Evolutionary conservation across 2,113 vertebrate species (phyloP).

Genomic region (Megalops atlanticus): DNA sequence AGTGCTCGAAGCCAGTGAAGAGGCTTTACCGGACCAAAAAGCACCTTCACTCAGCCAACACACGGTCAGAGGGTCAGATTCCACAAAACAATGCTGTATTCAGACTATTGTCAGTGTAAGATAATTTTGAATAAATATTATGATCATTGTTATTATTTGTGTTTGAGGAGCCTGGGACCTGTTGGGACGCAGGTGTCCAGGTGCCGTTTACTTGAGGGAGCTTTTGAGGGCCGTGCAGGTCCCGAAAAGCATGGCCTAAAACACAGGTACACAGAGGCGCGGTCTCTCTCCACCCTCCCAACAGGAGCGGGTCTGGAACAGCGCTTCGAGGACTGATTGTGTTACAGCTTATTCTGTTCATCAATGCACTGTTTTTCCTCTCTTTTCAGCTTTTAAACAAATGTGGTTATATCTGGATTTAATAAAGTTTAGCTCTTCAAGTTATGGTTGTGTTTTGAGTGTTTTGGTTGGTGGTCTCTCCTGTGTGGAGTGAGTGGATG

Average conservation of each 20-base stretch:
- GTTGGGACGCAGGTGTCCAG: constrained; percentile 73
- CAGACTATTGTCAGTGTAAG: constrained; percentile 25
- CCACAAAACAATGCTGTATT: constrained; percentile 31
- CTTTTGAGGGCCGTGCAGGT: constrained; percentile 53
- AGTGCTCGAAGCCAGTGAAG: constrained; percentile 15
- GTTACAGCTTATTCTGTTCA: constrained; percentile 64
- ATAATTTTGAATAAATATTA: constrained; percentile 21
- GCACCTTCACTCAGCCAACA: constrained; percentile 59
- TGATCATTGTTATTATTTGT: constrained; percentile 22
- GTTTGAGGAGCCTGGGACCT: constrained; percentile 31
- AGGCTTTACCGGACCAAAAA: constrained; percentile 76
- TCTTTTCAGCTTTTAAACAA: constrained; percentile 61
- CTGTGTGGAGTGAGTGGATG: no score
- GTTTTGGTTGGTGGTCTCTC: constrained; percentile 29
- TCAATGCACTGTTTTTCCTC: constrained; percentile 58
- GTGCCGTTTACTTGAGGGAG: constrained; percentile 64
- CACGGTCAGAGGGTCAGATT: no score
- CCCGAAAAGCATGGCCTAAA: constrained; percentile 68
- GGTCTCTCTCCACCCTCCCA: constrained; percentile 24
- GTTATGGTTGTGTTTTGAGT: constrained; percentile 30
- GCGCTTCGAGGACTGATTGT: constrained; percentile 60
- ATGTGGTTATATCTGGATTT: constrained; percentile 70
- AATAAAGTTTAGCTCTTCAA: constrained; percentile 79
- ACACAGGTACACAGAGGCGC: no score
- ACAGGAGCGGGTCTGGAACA: constrained; percentile 50